Evolutionary conservation across 2,797 vertebrate species (phyloP), one percentile per base, ranked within the genome.

Genomic region (Hephaestus fuliginosus): DNA sequence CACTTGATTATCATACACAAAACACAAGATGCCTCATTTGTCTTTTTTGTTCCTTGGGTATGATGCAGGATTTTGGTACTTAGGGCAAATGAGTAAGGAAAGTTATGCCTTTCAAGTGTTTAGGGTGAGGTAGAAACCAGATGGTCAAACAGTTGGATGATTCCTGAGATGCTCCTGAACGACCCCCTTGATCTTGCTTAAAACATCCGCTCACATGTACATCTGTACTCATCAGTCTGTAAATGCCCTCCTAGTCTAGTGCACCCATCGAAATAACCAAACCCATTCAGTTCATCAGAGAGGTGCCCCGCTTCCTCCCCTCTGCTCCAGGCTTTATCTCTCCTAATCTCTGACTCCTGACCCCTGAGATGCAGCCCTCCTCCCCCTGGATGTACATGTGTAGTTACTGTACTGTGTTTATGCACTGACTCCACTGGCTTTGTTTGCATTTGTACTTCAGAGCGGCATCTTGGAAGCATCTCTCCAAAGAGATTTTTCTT

Each of bases 231-330:
- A 60, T 57, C 1, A 30, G 20, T 70, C 18, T 76, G 30, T 39
- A 43, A 57, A 56, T 68, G 55, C 44, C 11, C 43, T 10, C n/a
- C 8, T 39, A 20, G 25, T 78, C 48, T 18, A 58, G 60, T 41
- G n/a, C 13, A 63, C 36, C 22, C 13, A 58, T 57, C 14, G 25
- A 52, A 67, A 79, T 28, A 78, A 82, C 3, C 22, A 88, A 87
- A 92, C 88, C 90, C 93, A 94, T 94, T 95, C 94, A 95, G 94
- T 94, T 95, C 93, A 95, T 94, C 91, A 73, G 68, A 62, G 83
- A 78, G 81, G 51, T 71, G 41, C 70, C 44, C 62, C 73, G 28
- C 82, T 53, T 83, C 72, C 60, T 65, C 51, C 82, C 36, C 78
- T 36, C 70, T 78, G 58, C 81, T 81, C 56, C 74, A 86, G 80